Conservation (phyloP, 1,140 invertebrate genomes). For the Armadillidium nasatum region DNA sequence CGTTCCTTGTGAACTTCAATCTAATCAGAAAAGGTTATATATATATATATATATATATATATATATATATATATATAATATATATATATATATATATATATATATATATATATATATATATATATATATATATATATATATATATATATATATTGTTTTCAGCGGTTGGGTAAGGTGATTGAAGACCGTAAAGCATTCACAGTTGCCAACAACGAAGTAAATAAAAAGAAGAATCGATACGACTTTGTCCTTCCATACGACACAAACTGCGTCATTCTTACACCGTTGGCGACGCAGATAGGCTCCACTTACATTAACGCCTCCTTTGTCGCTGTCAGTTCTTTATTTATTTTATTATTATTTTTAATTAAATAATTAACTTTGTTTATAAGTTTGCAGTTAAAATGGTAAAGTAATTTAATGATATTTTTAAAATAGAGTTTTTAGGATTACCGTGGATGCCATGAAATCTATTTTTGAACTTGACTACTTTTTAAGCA, state of each 20-base stretch:
- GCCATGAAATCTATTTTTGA: no score
- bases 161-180: slow-evolving; percentile 73
- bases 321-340: slow-evolving; percentile 81
- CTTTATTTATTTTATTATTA: no score
- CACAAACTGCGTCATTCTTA: slow-evolving; percentile 78
- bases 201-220: slow-evolving; percentile 75
- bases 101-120: slow-evolving; percentile 17
- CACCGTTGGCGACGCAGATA: slow-evolving; percentile 71
- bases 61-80: not conserved
- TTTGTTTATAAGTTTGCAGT: no score
- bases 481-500: no score
- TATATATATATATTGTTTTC: slow-evolving; percentile 42
- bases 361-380: no score
- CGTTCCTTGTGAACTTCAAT: no score
- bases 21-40: no score
- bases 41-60: slow-evolving; percentile 4
- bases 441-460: no score
- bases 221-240: slow-evolving; percentile 80
- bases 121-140: slow-evolving; percentile 29
- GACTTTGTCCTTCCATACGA: slow-evolving; percentile 85
- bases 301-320: slow-evolving; percentile 96
- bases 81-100: slow-evolving; percentile 16
- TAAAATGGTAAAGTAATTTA: no score
- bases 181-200: slow-evolving; percentile 76
- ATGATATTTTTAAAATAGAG: no score